phyloP scores from a whole-genome alignment of 1,140 invertebrate species.

The Drosophila bocki region DNA sequence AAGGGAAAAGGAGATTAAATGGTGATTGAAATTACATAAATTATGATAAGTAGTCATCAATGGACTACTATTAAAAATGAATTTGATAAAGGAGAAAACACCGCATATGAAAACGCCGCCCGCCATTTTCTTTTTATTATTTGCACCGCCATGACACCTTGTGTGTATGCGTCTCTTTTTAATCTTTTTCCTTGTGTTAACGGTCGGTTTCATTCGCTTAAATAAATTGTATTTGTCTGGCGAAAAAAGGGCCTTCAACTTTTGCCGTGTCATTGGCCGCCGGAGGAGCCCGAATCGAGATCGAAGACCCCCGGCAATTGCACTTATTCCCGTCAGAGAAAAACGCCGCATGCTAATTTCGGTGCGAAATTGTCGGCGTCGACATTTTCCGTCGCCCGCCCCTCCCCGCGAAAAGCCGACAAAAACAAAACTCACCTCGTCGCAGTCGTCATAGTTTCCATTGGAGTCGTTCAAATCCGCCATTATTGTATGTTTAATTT shows the following conservation, averaged over 20 bases:
- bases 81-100: conserved; percentile 41
- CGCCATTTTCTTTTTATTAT: conserved; percentile 73
- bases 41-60: not conserved
- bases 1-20: not conserved
- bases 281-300: conserved; percentile 1
- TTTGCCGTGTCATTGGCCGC: conserved; percentile 30
- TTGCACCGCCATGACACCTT: conserved; percentile 41
- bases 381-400: conserved; percentile 23
- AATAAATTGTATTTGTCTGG: not conserved
- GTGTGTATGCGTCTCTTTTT: conserved; percentile 15
- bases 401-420: not conserved
- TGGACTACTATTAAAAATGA: conserved; percentile 5
- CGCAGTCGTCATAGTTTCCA: conserved; percentile 77
- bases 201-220: conserved; percentile 18
- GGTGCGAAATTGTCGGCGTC: conserved; percentile 39
- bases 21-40: not conserved
- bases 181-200: not conserved
- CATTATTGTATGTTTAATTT: conserved; percentile 37
- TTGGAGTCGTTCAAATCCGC: conserved; percentile 74
- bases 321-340: not conserved
- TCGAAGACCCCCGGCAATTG: conserved; percentile 5
- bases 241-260: conserved; percentile 9
- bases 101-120: conserved; percentile 48
- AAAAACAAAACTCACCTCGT: conserved; percentile 67
- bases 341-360: conserved; percentile 10